Percentiles rank a stretch among this genome's conserved stretches.
These are phyloP conservation scores for Helostoma temminkii DNA, from an alignment of 2,797 vertebrate genomes.

Conservation along the genomic window DNA sequence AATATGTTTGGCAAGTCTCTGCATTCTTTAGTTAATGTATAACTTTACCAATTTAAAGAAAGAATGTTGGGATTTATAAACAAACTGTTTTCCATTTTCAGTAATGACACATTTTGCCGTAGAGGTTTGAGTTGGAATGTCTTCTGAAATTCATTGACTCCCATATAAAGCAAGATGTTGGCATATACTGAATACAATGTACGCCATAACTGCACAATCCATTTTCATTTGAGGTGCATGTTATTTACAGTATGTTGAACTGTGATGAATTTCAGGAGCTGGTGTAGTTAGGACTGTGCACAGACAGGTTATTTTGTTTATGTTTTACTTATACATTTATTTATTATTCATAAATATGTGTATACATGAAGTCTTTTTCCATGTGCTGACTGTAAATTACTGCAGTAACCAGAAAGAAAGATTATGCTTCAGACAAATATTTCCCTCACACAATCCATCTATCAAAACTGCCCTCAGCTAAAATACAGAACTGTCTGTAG, in stretches of 20 bases:
- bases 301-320: no score
- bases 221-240: no score
- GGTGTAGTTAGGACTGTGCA: background rate
- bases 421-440: no score
- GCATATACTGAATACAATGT: background rate
- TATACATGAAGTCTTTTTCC: background rate
- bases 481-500: background rate
- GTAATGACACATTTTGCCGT: background rate
- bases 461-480: background rate
- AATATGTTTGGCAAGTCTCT: background rate
- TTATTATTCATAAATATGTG: background rate
- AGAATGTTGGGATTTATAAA: background rate
- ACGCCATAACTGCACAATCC: slow-evolving; percentile 1
- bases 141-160: background rate
- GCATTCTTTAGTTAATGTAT: background rate
- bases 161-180: background rate
- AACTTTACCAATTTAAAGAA: background rate
- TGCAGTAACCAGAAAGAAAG: background rate
- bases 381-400: background rate
- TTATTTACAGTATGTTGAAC: slow-evolving; percentile 17
- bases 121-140: background rate
- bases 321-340: no score
- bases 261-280: no score
- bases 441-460: background rate
- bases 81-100: background rate